These are phyloP conservation scores for Pyrocoelia pectoralis DNA, from an alignment of 2,888 invertebrate species.

Conservation along the genomic window DNA sequence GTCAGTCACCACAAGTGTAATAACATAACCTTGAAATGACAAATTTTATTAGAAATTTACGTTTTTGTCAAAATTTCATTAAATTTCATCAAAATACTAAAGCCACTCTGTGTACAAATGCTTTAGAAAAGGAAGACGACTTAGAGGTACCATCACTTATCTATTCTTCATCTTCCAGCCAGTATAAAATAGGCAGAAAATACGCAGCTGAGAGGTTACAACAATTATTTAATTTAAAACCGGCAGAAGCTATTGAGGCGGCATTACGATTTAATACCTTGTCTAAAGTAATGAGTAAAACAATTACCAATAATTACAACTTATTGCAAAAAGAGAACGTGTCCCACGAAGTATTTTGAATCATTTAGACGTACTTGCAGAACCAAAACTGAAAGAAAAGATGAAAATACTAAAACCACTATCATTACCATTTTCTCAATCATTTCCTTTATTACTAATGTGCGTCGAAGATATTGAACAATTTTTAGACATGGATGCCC, in stretches of 20 bases:
- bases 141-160: constrained; percentile 8
- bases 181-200: constrained; percentile 37
- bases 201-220: constrained; percentile 35
- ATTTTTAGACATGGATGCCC: constrained; percentile 21
- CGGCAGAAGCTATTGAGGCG: constrained; percentile 25
- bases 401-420: constrained; percentile 45
- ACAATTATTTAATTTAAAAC: constrained; percentile 33
- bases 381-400: constrained; percentile 43
- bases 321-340: constrained; percentile 44
- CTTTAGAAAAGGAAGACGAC: not conserved
- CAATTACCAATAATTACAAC: constrained; percentile 45
- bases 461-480: constrained; percentile 11
- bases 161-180: constrained; percentile 26
- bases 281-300: constrained; percentile 27
- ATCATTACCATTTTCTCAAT: constrained; percentile 45
- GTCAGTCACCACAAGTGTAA: too few species aligned
- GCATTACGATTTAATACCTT: constrained; percentile 21
- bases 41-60: not conserved
- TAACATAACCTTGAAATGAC: not conserved
- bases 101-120: not conserved
- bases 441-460: constrained; percentile 44
- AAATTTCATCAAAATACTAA: not conserved
- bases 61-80: not conserved
- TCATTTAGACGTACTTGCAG: constrained; percentile 49
- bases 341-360: constrained; percentile 40